These are phyloP conservation scores for Panonychus citri DNA, from an alignment of 1,140 invertebrate species.

Conservation along the genomic window DNA sequence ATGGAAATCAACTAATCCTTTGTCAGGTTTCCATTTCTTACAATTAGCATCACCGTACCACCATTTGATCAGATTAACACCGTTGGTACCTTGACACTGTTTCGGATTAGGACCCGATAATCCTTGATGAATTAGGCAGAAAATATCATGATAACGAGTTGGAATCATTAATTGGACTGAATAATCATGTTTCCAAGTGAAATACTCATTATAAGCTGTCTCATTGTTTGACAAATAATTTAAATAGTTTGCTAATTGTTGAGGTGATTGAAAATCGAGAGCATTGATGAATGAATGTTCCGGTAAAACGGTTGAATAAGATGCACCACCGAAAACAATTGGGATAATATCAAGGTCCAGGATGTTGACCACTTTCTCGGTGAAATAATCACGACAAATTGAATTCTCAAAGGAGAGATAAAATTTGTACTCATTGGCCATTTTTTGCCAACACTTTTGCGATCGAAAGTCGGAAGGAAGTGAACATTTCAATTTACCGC, in stretches of 20 bases:
- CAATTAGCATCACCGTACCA: background rate
- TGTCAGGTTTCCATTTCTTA: background rate
- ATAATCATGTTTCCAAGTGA: slow-evolving; percentile 18
- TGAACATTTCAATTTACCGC: slow-evolving; percentile 20
- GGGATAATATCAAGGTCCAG: slow-evolving; percentile 19
- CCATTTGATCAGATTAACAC: background rate
- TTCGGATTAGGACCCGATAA: background rate
- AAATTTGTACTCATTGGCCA: slow-evolving; percentile 19
- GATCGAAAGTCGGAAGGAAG: slow-evolving; percentile 8
- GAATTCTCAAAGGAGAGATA: slow-evolving; percentile 24
- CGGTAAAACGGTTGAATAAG: slow-evolving; percentile 22
- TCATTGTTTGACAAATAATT: slow-evolving; percentile 15
- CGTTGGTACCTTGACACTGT: background rate
- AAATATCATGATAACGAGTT: background rate
- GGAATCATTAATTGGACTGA: background rate
- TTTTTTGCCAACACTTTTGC: slow-evolving; percentile 11
- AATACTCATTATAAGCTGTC: slow-evolving; percentile 19
- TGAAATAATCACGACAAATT: slow-evolving; percentile 23
- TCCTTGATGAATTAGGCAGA: no score
- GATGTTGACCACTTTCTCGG: slow-evolving; percentile 22
- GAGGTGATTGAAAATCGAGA: slow-evolving; percentile 15
- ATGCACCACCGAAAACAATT: slow-evolving; percentile 21
- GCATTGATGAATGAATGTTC: slow-evolving; percentile 23
- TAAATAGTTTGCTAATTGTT: slow-evolving; percentile 16
- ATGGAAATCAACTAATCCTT: no score